These are phyloP conservation scores for Chromoteleia sp. DNA, from an alignment of 2,888 invertebrate genomes.

Conservation along the genomic window DNA sequence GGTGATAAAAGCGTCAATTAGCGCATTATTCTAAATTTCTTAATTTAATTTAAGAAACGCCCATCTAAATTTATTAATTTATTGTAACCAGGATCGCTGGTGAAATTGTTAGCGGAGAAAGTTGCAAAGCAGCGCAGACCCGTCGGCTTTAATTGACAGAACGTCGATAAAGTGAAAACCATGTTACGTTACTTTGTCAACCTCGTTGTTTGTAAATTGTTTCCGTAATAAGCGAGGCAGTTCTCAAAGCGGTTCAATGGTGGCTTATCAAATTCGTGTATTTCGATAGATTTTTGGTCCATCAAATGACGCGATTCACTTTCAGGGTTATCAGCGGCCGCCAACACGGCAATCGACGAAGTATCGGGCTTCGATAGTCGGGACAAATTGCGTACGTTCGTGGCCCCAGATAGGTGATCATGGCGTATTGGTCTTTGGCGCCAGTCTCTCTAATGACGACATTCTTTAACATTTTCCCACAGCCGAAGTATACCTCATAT, in stretches of 20 bases:
- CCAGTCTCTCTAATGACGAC: conserved; percentile 72
- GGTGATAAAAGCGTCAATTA: conserved; percentile 55
- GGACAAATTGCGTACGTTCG: conserved; percentile 74
- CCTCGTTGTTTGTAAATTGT: conserved; percentile 39
- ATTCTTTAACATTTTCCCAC: conserved; percentile 63
- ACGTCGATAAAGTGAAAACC: conserved; percentile 51
- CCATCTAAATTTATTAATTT: conserved; percentile 46
- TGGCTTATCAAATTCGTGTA: conserved; percentile 67
- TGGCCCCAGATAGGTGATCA: conserved; percentile 71
- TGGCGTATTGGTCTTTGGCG: conserved; percentile 73
- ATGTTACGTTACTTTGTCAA: conserved; percentile 33
- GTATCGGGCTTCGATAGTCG: conserved; percentile 68
- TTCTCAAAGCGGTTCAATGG: conserved; percentile 53
- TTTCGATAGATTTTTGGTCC: conserved; percentile 70
- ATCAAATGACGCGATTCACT: conserved; percentile 60
- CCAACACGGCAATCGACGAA: conserved; percentile 76
- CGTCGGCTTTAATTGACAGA: conserved; percentile 33
- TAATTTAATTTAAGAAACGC: no score
- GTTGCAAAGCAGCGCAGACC: neutral
- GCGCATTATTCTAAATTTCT: no score
- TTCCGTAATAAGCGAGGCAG: conserved; percentile 34
- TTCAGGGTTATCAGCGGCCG: conserved; percentile 74
- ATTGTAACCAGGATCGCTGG: no score
- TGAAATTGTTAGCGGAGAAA: conserved; percentile 42
- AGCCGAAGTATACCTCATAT: conserved; percentile 24